These are phyloP conservation scores for Helostoma temminkii DNA, from an alignment of 2,797 vertebrate genomes.

Conservation along the genomic window DNA sequence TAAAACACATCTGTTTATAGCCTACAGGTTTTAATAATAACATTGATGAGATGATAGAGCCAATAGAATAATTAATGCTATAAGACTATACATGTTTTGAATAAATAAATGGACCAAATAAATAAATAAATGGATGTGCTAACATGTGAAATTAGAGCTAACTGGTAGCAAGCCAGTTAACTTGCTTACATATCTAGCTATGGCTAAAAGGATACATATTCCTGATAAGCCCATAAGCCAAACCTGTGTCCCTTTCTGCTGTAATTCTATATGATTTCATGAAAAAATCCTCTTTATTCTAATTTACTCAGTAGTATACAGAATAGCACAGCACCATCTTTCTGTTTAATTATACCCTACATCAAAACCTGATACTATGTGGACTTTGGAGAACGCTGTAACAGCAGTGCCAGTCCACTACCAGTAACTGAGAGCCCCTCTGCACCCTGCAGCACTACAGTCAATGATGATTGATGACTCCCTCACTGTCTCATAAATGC, in stretches of 20 bases:
- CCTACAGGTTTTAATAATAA: not conserved
- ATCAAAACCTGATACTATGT: slow-evolving; percentile 60
- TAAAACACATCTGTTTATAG: not conserved
- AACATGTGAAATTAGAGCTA: too few species aligned
- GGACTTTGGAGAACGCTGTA: slow-evolving; percentile 63
- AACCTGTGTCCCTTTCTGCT: not conserved
- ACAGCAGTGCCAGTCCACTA: slow-evolving; percentile 51
- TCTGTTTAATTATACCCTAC: slow-evolving; percentile 33
- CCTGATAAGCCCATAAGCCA: not conserved
- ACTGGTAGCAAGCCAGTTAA: too few species aligned
- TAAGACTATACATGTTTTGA: not conserved
- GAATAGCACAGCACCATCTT: slow-evolving; percentile 6
- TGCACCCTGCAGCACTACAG: slow-evolving; percentile 66
- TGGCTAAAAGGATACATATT: not conserved
- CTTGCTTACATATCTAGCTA: not conserved
- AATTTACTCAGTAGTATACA: not conserved
- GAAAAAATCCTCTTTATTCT: not conserved
- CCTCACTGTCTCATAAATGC: slow-evolving; percentile 72
- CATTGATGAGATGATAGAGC: not conserved
- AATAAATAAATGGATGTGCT: too few species aligned
- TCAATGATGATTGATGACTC: slow-evolving; percentile 80
- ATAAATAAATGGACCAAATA: too few species aligned
- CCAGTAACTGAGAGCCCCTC: slow-evolving; percentile 59
- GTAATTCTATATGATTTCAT: not conserved
- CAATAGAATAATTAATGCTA: not conserved